Conservation (phyloP, 2,797 vertebrate species). For the Mustela erminea region DNA sequence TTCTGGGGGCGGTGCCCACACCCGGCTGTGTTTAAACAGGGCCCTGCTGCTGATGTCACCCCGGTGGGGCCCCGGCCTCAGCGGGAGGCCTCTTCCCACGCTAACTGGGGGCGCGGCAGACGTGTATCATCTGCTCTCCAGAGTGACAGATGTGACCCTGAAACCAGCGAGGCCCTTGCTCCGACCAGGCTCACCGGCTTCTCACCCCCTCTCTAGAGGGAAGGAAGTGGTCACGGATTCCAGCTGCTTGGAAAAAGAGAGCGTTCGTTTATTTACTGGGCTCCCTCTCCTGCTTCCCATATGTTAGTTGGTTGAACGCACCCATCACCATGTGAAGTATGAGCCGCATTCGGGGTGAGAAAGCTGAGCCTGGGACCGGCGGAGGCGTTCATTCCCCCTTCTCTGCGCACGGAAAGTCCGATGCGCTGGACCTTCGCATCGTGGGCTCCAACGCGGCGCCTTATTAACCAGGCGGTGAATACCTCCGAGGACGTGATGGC, state of each 20-base stretch:
- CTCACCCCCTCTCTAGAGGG: neutral
- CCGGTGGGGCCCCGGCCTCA: neutral
- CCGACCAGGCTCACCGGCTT: neutral
- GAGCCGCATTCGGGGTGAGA: neutral
- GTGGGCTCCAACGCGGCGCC: neutral
- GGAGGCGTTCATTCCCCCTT: neutral
- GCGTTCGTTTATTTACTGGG: neutral
- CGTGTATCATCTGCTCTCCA: neutral
- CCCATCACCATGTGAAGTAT: neutral
- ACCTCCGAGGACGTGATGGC: neutral
- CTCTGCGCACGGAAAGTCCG: neutral
- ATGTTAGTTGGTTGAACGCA: conserved; percentile 11
- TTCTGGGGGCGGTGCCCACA: neutral
- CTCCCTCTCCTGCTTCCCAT: conserved; percentile 58
- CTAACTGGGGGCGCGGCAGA: neutral
- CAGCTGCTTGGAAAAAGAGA: conserved; percentile 38
- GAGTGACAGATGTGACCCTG: conserved; percentile 50
- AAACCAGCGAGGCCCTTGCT: neutral
- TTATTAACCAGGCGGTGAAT: neutral
- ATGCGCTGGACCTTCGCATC: neutral
- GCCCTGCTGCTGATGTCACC: neutral
- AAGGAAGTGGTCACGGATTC: conserved; percentile 1
- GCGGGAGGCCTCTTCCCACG: conserved; percentile 5
- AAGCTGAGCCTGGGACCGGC: neutral
- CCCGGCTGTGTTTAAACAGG: neutral